Evolutionary conservation across 1,140 invertebrate genomes (phyloP), one percentile per base, ranked within the genome.

Genomic region (Linepithema humile): DNA sequence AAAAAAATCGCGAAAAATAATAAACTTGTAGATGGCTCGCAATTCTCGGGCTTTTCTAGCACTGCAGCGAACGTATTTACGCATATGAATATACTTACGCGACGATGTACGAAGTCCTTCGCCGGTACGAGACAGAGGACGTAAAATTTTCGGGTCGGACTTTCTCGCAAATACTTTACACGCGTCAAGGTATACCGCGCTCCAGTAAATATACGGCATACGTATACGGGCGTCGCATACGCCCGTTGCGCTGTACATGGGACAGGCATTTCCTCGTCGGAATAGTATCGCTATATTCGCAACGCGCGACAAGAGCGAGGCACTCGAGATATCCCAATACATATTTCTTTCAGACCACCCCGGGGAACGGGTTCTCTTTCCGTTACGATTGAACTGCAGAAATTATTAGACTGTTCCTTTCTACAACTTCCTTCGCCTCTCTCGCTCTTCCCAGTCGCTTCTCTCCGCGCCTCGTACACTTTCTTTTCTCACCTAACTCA

Each of bases 391-490:
- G 87, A 89, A 73, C 88, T 65, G 55, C 64, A 57, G 72, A 90
- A 91, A 88, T 91, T 91, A 91, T 91, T 89, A 91, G 88, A 87
- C 86, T 86, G 72, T 84, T 85, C 86, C 60, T 84, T 86, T 80
- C 74, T 26, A 20, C 29, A 83, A 73, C 48, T 64, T 57, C 48
- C 35, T 26, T 69, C 48, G 12, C 23, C 43, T 23, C 20, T 32
- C 38, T 10, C 20, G 7, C 23, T 12, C 20, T 43, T 20, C 48
- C 48, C 29, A 45, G 26, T 45, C 55, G 23, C 43, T 45, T 38
- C 43, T 48, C 29, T 17, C 10, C 17, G 6, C 17, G 26, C 4
- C 26, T 32, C 45, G 4, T 53, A 3, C 17, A 12, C 2, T 20
- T 45, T 20, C 12, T 45, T 43, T 26, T 38, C 43, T 82, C 40